Base-by-base conservation (phyloP, 2,113 vertebrate species). In the Etia nguti region DNA sequence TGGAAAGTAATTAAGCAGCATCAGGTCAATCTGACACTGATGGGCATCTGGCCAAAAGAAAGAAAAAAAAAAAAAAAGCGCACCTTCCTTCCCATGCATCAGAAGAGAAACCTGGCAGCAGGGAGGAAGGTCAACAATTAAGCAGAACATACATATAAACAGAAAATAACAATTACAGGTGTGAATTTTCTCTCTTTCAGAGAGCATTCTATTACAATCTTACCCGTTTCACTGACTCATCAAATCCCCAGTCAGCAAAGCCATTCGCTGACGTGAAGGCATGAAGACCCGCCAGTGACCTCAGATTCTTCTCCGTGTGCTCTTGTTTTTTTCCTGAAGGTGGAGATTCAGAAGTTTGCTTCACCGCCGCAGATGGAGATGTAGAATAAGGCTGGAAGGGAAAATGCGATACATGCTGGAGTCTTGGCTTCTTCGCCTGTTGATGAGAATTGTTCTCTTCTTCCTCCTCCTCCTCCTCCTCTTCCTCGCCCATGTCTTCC, bases 211-310 rank as follows among this genome's bases (percentile, higher is more conserved):
- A 57, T 57, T 57, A 79, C 20, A 7, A 60, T 50, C 97, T 96
- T 93, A 99, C 98, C 97, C 97, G 97, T 93, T 98, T 99, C 46
- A 97, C 95, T 31, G 97, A 96, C 75, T 99, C 98, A 0, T 99
- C 98, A 62, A 95, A 95, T 77, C 94, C 95, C 97, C 98, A 99
- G 92, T 93, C 95, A 0, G 94, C 90, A 11, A 97, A 97, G 65
- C 96, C 96, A 2, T 96, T 95, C 0, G 96, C 86, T 0, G 97
- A 96, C 4, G 90, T 81, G 2, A 96, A 91, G 20, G 94, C 86
- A 0, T 95, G 95, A 4, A 89, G 95, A 8, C 94, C 95, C 4
- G 88, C 93, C 13, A 96, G 95, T 84, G 96, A 96, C 5, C 38
- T 48, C 20, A 90, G 68, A 79, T 96, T 93, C 87, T 97, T 97